phyloP scores from a whole-genome alignment of 2,797 vertebrate species.

The Sparus aurata region DNA sequence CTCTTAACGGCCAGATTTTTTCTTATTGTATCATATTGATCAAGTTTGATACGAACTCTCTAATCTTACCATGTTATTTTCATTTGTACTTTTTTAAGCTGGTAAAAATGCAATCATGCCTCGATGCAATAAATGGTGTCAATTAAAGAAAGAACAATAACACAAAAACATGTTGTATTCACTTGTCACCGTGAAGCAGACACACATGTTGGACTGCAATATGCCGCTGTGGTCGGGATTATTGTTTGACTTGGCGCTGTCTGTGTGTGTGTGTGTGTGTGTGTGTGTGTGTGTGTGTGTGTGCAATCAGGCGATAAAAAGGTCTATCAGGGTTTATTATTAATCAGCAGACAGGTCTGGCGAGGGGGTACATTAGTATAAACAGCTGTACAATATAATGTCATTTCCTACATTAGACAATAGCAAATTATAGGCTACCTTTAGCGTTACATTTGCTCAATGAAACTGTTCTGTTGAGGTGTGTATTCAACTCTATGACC shows the following conservation, averaged over 20 bases:
- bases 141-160: conserved; percentile 68
- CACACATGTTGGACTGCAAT: not conserved
- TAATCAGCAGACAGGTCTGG: conserved; percentile 68
- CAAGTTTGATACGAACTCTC: conserved; percentile 64
- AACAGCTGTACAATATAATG: not conserved
- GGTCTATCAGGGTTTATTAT: conserved; percentile 62
- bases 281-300: conserved; percentile 9
- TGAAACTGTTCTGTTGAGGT: too few relatives aligned
- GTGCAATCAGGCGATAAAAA: conserved; percentile 56
- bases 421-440: not conserved
- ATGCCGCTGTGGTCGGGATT: conserved; percentile 4
- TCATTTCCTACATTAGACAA: not conserved
- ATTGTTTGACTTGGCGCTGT: conserved; percentile 42
- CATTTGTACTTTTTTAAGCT: conserved; percentile 82
- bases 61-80: conserved; percentile 73
- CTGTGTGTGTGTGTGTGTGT: conserved; percentile 28
- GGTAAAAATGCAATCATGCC: conserved; percentile 82
- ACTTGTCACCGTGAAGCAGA: conserved; percentile 20
- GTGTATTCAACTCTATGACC: too few relatives aligned
- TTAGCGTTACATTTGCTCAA: not conserved
- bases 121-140: conserved; percentile 86
- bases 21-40: conserved; percentile 73
- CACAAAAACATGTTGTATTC: conserved; percentile 22
- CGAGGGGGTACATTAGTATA: not conserved
- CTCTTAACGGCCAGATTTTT: conserved; percentile 51